Evolutionary conservation across 2,797 vertebrate species (phyloP), one percentile per base, ranked within the genome.

Genomic region (Hydrolagus colliei): DNA sequence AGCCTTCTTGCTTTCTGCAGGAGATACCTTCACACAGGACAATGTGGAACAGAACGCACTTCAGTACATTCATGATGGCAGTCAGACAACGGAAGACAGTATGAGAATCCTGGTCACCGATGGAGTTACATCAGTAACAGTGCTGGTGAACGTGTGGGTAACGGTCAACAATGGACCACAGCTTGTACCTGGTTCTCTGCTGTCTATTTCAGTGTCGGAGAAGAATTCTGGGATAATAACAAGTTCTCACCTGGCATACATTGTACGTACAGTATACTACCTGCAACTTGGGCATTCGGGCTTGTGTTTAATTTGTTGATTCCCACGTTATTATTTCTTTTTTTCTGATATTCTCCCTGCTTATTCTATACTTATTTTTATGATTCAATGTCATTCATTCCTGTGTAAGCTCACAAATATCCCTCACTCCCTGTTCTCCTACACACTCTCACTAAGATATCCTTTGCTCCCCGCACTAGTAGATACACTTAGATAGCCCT

Each of bases 31-130:
- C 91, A 96, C 93, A 9, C 97, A 97, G 18, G 93, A 93, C 68
- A 97, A 99, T 18, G 63, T 99, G 86, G 95, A 95, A 86, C 94
- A 92, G 27, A 95, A 93, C 0, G 87, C 92, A 0, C 91, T 99
- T 78, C 94, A 93, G 71, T 99, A 99, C n/a, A 89, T 93, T 0
- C 98, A 99, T 0, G 91, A 94, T 0, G 96, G 96, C 11, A 94
- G 94, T 2, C 89, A 91, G 11, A 87, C 89, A 1, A 90, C 88
- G 32, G 94, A 96, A 12, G 98, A 99, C 90, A 89, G 92, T 89
- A 92, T 98, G 92, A 94, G 95, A 63, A 92, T 99, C 92, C 95
- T 95, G 0, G 96, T 98, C 62, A 96, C 96, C 0, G 96, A 99
- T 0, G 96, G 97, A 0, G 89, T 94, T 86, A 93, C 94, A 35